These are phyloP conservation scores for Andrena dorsata DNA, from an alignment of 2,888 invertebrate species.

Conservation along the genomic window DNA sequence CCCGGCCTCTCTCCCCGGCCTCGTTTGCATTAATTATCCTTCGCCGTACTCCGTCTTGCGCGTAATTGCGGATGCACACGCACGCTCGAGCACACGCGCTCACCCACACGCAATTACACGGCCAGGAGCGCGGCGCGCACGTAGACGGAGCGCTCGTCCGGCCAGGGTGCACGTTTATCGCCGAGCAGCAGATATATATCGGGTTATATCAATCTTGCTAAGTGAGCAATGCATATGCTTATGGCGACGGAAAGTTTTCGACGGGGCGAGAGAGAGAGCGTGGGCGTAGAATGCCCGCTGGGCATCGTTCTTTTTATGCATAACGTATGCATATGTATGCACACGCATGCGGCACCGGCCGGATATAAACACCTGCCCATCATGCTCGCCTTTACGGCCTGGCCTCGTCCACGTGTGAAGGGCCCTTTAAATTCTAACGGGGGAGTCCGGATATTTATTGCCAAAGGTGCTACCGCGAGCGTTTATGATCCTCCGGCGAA, in stretches of 20 bases:
- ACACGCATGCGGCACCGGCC: slow-evolving; percentile 76
- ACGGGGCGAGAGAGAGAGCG: slow-evolving; percentile 73
- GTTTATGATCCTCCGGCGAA: slow-evolving; percentile 67
- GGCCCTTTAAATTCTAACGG: slow-evolving; percentile 73
- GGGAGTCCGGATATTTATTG: slow-evolving; percentile 72
- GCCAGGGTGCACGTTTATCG: slow-evolving; percentile 44
- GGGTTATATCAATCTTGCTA: slow-evolving; percentile 80
- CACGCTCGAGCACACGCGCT: slow-evolving; percentile 51
- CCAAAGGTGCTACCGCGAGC: slow-evolving; percentile 67
- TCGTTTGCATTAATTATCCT: slow-evolving; percentile 74
- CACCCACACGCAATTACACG: slow-evolving; percentile 25
- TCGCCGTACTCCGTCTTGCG: slow-evolving; percentile 67
- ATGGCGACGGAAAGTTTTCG: slow-evolving; percentile 71
- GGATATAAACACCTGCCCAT: slow-evolving; percentile 82
- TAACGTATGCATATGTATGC: slow-evolving; percentile 75
- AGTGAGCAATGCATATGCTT: slow-evolving; percentile 82
- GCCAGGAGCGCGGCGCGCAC: background rate
- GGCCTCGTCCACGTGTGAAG: slow-evolving; percentile 69
- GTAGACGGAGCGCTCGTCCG: background rate
- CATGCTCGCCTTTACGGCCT: slow-evolving; percentile 76
- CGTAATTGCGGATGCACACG: slow-evolving; percentile 74
- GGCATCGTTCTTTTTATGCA: slow-evolving; percentile 74
- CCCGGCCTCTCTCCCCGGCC: slow-evolving; percentile 35
- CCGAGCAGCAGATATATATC: slow-evolving; percentile 70
- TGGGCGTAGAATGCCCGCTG: slow-evolving; percentile 79